Conservation (phyloP, 2,113 vertebrate genomes). For the Catagonus wagneri region DNA sequence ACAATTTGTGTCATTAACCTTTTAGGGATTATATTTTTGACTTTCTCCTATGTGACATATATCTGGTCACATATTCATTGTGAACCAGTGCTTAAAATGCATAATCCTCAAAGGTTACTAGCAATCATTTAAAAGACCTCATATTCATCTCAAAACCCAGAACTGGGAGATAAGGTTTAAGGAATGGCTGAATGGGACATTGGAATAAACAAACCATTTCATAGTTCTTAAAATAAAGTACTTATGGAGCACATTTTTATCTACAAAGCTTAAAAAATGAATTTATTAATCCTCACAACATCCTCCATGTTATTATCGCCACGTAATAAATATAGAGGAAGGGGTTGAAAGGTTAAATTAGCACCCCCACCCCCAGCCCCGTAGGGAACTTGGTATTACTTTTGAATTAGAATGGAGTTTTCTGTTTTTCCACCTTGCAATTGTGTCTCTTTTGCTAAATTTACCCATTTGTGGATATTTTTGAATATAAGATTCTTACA, state of each 20-base stretch:
- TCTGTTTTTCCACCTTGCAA: not conserved
- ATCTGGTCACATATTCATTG: conserved; percentile 81
- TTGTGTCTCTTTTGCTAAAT: not conserved
- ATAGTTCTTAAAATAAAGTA: conserved; percentile 73
- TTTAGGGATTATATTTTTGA: conserved; percentile 78
- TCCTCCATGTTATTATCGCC: conserved; percentile 53
- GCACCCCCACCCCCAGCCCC: not conserved
- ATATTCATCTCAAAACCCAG: conserved; percentile 75
- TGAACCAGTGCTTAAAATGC: conserved; percentile 78
- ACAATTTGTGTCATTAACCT: conserved; percentile 80
- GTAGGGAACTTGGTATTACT: not conserved
- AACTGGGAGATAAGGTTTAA: conserved; percentile 74
- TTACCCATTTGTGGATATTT: conserved; percentile 11
- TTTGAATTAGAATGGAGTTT: conserved; percentile 53
- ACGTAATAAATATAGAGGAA: conserved; percentile 75
- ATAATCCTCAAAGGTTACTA: conserved; percentile 79
- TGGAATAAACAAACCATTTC: conserved; percentile 77
- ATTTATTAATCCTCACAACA: conserved; percentile 80
- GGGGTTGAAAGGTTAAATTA: conserved; percentile 77
- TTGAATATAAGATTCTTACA: not conserved
- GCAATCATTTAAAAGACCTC: conserved; percentile 66
- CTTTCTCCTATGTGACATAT: conserved; percentile 80
- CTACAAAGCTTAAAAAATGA: conserved; percentile 80
- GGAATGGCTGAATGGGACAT: conserved; percentile 54
- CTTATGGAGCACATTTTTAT: conserved; percentile 76